Evolutionary conservation across 2,888 invertebrate genomes (phyloP), one percentile per base, ranked within the genome.

Genomic region (Philereme transversata): DNA sequence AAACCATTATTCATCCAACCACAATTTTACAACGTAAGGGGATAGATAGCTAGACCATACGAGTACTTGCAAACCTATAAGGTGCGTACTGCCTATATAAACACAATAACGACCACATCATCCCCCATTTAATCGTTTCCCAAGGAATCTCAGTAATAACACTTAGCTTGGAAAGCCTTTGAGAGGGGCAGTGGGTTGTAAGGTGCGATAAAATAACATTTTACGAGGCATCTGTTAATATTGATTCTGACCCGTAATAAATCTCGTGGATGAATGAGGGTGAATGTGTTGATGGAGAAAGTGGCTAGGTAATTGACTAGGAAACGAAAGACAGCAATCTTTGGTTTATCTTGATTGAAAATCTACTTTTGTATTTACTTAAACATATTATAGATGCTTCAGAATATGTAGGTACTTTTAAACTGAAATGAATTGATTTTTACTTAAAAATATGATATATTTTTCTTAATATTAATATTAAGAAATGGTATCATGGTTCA

Each of bases 61-160:
- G 52, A 6, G 38, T 38, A 2, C 38, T 38, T 38, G 38, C n/a
- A n/a, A n/a, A n/a, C 38, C 22, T 22, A 22, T 45, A 38, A 36
- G 22, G 36, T 8, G 6, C 22, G 3, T 22, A 22, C 22, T 22
- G 34, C 47, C 9, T 45, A 36, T 41, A 57, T 38, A 53, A 56
- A 56, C 53, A 57, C 11, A 41, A 43, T 60, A 54, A 53, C 43
- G 48, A 36, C 49, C 53, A 5, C 55, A 40, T 10, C 40, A 41
- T 58, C 45, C 47, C 43, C 53, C 36, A 43, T 64, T 36, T 63
- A 61, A 68, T 62, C 64, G 57, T 57, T 68, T 61, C 45, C 56
- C 34, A 43, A 52, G 55, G 60, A 67, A 68, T 65, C 57, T 70
- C 43, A 51, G 68, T 54, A 65, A 62, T 76, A 71, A 68, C 68